Percentiles rank a stretch among this genome's conserved stretches.
These are phyloP conservation scores for Hecatera dysodea DNA, from an alignment of 2,888 invertebrate genomes.

Conservation along the genomic window DNA sequence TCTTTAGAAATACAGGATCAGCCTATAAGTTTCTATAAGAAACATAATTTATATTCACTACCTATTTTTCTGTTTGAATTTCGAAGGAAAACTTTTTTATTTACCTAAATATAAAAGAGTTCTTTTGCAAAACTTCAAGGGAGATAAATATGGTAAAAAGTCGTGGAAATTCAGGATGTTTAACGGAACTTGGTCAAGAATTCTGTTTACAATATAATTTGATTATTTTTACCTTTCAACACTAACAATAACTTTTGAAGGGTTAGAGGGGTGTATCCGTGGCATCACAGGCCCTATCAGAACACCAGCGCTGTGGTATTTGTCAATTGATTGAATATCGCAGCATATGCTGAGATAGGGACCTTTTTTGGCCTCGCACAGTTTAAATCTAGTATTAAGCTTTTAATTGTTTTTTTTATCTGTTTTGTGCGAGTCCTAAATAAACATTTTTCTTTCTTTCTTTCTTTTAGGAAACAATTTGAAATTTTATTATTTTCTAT, in stretches of 20 bases:
- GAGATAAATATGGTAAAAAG: conserved; percentile 12
- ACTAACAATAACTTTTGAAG: neutral
- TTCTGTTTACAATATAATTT: conserved; percentile 12
- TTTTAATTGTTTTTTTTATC: too few species aligned
- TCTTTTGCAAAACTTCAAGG: conserved; percentile 41
- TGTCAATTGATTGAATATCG: too few species aligned
- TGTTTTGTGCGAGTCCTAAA: too few species aligned
- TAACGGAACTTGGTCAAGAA: conserved; percentile 40
- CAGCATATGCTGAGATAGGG: too few species aligned
- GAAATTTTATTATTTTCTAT: neutral
- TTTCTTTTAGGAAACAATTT: neutral
- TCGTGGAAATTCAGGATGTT: conserved; percentile 32
- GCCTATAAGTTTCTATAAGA: conserved; percentile 32
- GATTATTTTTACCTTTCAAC: neutral
- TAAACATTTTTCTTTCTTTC: too few species aligned
- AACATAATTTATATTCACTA: conserved; percentile 57
- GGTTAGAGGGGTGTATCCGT: too few species aligned
- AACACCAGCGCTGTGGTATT: too few species aligned
- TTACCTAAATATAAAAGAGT: conserved; percentile 51
- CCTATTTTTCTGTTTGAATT: conserved; percentile 56
- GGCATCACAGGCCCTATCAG: too few species aligned
- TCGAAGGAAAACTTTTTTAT: conserved; percentile 58
- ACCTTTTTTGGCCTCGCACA: too few species aligned
- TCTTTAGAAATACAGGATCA: conserved; percentile 40
- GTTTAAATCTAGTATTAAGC: too few species aligned